A percentile compares a stretch with the other conserved stretches of the same genome.
Evolutionary conservation across 2,888 invertebrate species (phyloP).

Genomic region (Phengaris arion): DNA sequence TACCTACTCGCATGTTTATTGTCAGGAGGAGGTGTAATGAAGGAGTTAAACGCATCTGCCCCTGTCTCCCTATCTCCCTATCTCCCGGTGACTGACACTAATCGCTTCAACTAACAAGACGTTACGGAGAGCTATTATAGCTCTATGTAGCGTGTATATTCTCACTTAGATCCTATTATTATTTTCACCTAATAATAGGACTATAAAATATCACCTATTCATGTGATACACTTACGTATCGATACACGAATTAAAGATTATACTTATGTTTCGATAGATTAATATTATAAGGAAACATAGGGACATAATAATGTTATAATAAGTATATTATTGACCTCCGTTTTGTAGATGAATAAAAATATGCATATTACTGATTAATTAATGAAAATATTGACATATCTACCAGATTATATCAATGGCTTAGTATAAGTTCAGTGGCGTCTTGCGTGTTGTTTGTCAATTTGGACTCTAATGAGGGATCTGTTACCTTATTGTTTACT

Average conservation of each 20-base stretch:
- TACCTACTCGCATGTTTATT: constrained; percentile 8
- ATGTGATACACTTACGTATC: neutral
- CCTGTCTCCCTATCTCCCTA: constrained; percentile 15
- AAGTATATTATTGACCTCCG: no score
- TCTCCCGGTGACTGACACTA: constrained; percentile 17
- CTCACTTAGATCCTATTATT: neutral
- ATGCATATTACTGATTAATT: no score
- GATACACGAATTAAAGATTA: no score
- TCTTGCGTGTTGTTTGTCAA: constrained; percentile 9
- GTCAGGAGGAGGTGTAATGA: constrained; percentile 19
- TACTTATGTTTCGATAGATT: no score
- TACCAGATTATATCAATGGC: neutral
- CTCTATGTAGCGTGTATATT: neutral
- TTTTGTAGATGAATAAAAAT: no score
- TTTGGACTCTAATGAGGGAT: neutral
- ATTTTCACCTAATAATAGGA: neutral
- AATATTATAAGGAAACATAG: no score
- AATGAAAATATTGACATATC: neutral
- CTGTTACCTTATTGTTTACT: constrained; percentile 1
- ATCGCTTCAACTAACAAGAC: constrained; percentile 15
- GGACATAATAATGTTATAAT: no score
- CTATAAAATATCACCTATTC: neutral
- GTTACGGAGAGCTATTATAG: neutral
- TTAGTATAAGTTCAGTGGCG: neutral
- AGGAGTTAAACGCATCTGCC: constrained; percentile 12